Conservation (phyloP, 2,888 invertebrate genomes). For the Baccha elongata region DNA sequence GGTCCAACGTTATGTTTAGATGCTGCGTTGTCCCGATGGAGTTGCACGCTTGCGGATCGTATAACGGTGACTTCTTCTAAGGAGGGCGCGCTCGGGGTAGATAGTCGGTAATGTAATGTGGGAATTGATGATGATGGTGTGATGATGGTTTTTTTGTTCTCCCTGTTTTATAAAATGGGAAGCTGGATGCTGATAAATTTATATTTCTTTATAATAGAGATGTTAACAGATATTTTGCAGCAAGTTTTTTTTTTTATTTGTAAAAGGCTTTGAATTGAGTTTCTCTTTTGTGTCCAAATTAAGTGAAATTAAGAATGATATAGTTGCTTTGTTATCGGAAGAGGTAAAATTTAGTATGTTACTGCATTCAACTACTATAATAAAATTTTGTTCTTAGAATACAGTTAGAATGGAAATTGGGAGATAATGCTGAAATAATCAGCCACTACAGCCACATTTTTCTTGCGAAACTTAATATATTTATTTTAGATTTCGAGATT, state of each 20-base stretch:
- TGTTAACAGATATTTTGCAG: constrained; percentile 49
- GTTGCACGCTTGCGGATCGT: constrained; percentile 32
- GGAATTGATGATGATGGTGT: constrained; percentile 70
- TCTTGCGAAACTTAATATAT: too few species aligned
- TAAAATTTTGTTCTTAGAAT: too few species aligned
- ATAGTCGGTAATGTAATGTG: constrained; percentile 48
- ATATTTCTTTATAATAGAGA: constrained; percentile 38
- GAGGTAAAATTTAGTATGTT: too few species aligned
- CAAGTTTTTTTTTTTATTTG: constrained; percentile 3
- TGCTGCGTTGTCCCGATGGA: constrained; percentile 61
- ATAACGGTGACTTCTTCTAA: constrained; percentile 56
- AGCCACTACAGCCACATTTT: too few species aligned
- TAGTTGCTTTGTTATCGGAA: too few species aligned
- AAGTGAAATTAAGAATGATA: neutral
- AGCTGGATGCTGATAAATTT: constrained; percentile 13
- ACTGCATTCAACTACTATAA: too few species aligned
- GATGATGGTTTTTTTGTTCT: constrained; percentile 53
- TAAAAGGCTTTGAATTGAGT: constrained; percentile 40
- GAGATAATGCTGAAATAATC: too few species aligned
- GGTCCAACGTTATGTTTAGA: constrained; percentile 30
- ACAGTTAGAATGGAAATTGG: too few species aligned
- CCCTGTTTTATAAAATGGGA: constrained; percentile 10
- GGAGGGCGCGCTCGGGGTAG: constrained; percentile 8
- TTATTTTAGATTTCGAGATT: too few species aligned
- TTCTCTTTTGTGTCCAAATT: constrained; percentile 53